Percentiles rank a stretch among this genome's conserved stretches.
Evolutionary conservation across 92 coral and sea anemone species (phyloP).

Genomic region (Paragorgia papillata): DNA sequence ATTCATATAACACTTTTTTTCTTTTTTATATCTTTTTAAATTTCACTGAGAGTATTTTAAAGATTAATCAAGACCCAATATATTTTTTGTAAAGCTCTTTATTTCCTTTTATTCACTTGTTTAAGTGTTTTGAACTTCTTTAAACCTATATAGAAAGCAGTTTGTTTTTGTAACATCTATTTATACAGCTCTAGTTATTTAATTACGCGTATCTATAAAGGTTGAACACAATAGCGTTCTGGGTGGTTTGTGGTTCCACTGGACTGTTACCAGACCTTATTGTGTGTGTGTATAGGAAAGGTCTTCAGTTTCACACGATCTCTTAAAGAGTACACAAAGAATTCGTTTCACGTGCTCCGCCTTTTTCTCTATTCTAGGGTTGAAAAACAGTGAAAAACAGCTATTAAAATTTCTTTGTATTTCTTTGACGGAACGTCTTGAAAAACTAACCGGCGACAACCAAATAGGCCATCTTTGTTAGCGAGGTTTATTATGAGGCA

Average conservation of each 20-base stretch:
- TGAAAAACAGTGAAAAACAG: neutral
- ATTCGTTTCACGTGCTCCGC: constrained; percentile 9
- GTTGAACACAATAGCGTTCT: too few relatives aligned
- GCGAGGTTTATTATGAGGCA: too few relatives aligned
- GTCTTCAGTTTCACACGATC: constrained; percentile 23
- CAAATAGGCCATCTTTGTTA: too few relatives aligned
- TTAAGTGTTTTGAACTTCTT: neutral
- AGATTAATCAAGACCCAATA: neutral
- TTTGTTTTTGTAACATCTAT: too few relatives aligned
- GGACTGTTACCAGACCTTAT: too few relatives aligned
- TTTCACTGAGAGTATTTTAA: neutral
- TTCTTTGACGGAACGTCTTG: constrained; percentile 18
- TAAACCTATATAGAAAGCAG: too few relatives aligned
- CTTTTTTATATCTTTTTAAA: neutral
- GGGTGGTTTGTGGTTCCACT: too few relatives aligned
- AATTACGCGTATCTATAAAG: too few relatives aligned
- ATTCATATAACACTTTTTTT: neutral
- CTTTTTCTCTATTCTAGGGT: neutral
- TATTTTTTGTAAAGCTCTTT: neutral
- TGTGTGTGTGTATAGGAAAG: too few relatives aligned
- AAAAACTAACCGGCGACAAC: too few relatives aligned
- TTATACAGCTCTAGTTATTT: too few relatives aligned
- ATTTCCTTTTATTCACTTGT: neutral
- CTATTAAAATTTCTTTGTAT: constrained; percentile 13
- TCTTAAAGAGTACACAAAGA: constrained; percentile 3